phyloP scores from a whole-genome alignment of 2,888 invertebrate genomes.

The Hyposoter didymator region DNA sequence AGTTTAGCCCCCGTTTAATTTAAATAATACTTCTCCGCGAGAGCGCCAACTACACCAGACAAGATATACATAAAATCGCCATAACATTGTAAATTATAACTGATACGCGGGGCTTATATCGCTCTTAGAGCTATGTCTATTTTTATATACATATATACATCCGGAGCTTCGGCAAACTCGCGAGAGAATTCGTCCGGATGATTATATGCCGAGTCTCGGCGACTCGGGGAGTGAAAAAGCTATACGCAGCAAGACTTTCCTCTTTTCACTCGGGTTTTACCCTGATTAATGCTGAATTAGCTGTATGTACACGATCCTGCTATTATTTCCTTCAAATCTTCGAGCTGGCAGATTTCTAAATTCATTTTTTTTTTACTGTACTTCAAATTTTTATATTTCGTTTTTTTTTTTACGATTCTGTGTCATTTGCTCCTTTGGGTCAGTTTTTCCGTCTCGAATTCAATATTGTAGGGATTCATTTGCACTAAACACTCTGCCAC shows the following conservation, averaged over 20 bases:
- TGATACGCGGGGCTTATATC: constrained; percentile 83
- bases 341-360: constrained; percentile 13
- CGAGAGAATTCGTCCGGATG: constrained; percentile 68
- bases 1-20: constrained; percentile 84
- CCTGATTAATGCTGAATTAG: constrained; percentile 60
- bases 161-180: constrained; percentile 55
- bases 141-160: constrained; percentile 13
- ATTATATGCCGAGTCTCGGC: constrained; percentile 71
- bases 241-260: constrained; percentile 51
- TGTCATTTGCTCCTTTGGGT: too few species aligned
- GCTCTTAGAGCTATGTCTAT: constrained; percentile 53
- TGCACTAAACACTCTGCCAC: too few species aligned
- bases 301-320: constrained; percentile 30
- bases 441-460: not conserved
- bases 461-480: too few species aligned
- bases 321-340: constrained; percentile 33
- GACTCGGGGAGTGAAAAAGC: constrained; percentile 56
- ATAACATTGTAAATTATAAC: constrained; percentile 85
- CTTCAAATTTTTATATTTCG: not conserved
- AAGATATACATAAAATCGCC: constrained; percentile 85
- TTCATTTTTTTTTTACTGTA: not conserved
- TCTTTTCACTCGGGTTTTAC: constrained; percentile 46
- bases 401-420: not conserved
- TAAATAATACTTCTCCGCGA: constrained; percentile 84
- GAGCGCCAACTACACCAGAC: constrained; percentile 75